Evolutionary conservation across 2,888 invertebrate genomes (phyloP).

Genomic region (Trilocha varians): DNA sequence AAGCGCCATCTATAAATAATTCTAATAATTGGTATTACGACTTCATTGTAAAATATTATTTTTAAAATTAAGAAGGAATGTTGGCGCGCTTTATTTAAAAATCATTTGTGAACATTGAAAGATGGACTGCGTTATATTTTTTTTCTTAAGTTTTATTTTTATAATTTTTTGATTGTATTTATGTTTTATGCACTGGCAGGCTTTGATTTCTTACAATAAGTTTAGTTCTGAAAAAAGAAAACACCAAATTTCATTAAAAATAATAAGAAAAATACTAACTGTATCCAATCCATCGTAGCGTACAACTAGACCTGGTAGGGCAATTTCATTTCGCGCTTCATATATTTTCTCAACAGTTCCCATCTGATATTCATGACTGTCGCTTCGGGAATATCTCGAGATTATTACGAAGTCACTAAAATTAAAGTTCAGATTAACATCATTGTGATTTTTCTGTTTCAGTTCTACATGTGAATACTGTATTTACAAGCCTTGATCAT

Average conservation of each 20-base stretch:
- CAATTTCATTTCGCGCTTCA: constrained; percentile 25
- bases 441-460: too few relatives aligned
- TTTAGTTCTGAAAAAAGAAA: not conserved
- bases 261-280: not conserved
- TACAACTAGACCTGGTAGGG: constrained; percentile 26
- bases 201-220: not conserved
- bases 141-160: not conserved
- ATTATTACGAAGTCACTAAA: constrained; percentile 32
- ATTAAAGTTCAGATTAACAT: constrained; percentile 4
- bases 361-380: constrained; percentile 23
- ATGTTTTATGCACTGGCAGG: not conserved
- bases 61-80: too few relatives aligned
- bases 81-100: too few relatives aligned
- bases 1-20: too few relatives aligned
- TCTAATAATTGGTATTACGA: too few relatives aligned
- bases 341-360: constrained; percentile 31
- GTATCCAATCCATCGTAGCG: constrained; percentile 6
- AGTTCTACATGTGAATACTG: too few relatives aligned
- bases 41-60: too few relatives aligned
- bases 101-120: too few relatives aligned
- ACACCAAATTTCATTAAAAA: not conserved
- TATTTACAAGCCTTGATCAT: too few relatives aligned
- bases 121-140: too few relatives aligned
- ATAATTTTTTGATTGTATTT: not conserved
- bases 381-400: constrained; percentile 17